phyloP scores from a whole-genome alignment of 2,797 vertebrate species.

The Cetoscarus ocellatus region DNA sequence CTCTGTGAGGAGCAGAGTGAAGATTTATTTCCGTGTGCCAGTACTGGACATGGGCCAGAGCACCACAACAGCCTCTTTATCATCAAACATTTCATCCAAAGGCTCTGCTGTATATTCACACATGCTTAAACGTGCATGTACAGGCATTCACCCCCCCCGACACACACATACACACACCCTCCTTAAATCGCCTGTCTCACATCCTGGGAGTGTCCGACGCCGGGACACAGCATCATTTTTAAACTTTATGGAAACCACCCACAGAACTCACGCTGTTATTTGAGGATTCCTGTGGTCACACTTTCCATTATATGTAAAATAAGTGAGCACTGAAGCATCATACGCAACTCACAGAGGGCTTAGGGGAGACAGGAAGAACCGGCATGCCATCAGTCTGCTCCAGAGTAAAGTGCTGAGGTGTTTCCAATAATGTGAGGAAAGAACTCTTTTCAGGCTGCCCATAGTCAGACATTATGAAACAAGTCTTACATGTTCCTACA shows the following conservation, averaged over 20 bases:
- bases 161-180: background rate
- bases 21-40: slow-evolving; percentile 63
- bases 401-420: slow-evolving; percentile 34
- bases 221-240: slow-evolving; percentile 57
- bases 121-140: slow-evolving; percentile 41
- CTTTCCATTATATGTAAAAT: slow-evolving; percentile 75
- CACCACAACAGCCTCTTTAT: slow-evolving; percentile 71
- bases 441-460: slow-evolving; percentile 16
- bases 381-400: slow-evolving; percentile 26
- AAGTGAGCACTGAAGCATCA: slow-evolving; percentile 43
- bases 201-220: slow-evolving; percentile 73
- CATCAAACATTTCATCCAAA: slow-evolving; percentile 51
- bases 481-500: slow-evolving; percentile 10
- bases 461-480: background rate
- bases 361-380: slow-evolving; percentile 32
- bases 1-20: slow-evolving; percentile 63
- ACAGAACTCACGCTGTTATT: slow-evolving; percentile 70
- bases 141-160: slow-evolving; percentile 8
- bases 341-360: slow-evolving; percentile 22
- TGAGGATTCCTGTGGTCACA: slow-evolving; percentile 75
- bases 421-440: slow-evolving; percentile 26
- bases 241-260: slow-evolving; percentile 81
- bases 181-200: slow-evolving; percentile 66
- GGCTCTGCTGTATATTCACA: slow-evolving; percentile 43
- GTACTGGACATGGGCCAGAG: slow-evolving; percentile 62